phyloP scores from a whole-genome alignment of 1,140 invertebrate species.

The Panagrolaimus sp. region DNA sequence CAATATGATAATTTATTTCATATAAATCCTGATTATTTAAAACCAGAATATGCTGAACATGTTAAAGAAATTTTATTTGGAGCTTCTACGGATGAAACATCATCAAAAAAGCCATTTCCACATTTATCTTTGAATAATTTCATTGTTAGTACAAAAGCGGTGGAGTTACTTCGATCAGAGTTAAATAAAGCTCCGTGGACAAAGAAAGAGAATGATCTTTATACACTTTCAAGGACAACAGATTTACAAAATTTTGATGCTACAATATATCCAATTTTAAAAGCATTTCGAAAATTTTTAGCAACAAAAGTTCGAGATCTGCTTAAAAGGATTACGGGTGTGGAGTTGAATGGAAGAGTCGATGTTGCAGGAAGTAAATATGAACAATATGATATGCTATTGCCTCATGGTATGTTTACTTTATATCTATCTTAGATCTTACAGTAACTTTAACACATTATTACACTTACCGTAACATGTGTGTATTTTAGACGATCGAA shows the following conservation, averaged over 20 bases:
- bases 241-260: constrained; percentile 28
- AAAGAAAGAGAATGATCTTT: constrained; percentile 34
- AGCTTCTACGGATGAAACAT: background rate
- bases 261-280: constrained; percentile 28
- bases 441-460: too few relatives aligned
- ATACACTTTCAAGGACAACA: constrained; percentile 32
- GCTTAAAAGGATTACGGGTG: constrained; percentile 27
- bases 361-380: constrained; percentile 39
- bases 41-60: background rate
- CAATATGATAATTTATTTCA: background rate
- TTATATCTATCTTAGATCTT: too few relatives aligned
- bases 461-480: too few relatives aligned
- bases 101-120: background rate
- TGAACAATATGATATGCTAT: background rate
- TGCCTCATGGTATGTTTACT: too few relatives aligned
- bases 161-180: background rate
- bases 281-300: constrained; percentile 30
- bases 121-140: background rate
- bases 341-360: constrained; percentile 28
- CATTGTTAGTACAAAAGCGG: background rate
- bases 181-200: constrained; percentile 8
- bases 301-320: constrained; percentile 25
- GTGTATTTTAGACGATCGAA: background rate
- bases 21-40: background rate
- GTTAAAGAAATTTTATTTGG: background rate